Evolutionary conservation across 2,113 vertebrate genomes (phyloP).

Genomic region (Pantherophis guttatus): DNA sequence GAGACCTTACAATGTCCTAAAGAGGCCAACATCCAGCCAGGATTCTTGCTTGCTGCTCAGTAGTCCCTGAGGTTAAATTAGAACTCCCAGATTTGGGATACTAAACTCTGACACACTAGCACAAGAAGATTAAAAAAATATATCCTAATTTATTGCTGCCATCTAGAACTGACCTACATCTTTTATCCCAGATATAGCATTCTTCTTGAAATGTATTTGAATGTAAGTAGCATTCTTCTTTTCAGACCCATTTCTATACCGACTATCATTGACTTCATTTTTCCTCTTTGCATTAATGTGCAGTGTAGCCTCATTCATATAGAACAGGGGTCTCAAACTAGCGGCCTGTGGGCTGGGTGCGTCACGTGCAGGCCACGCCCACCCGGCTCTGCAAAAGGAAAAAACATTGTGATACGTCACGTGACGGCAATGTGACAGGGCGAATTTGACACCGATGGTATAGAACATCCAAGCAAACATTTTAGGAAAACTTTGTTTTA

Average conservation of each 20-base stretch:
- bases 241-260: not conserved
- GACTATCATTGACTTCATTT: not conserved
- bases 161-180: not conserved
- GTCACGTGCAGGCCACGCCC: no score
- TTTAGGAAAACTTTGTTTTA: not conserved
- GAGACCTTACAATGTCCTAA: not conserved
- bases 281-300: not conserved
- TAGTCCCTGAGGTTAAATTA: not conserved
- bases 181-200: not conserved
- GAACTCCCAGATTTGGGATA: not conserved
- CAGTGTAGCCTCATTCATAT: not conserved
- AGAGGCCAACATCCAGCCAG: not conserved
- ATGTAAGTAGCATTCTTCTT: not conserved
- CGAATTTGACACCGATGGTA: not conserved
- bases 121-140: not conserved
- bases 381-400: accelerated
- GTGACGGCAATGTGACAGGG: no score
- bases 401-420: no score
- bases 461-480: not conserved
- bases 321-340: not conserved
- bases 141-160: not conserved
- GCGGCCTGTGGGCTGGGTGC: no score
- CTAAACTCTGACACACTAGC: not conserved
- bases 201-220: not conserved
- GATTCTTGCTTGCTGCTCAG: not conserved